Evolutionary conservation across 2,113 vertebrate species (phyloP), one percentile per base, ranked within the genome.

Genomic region (Laticauda colubrina): DNA sequence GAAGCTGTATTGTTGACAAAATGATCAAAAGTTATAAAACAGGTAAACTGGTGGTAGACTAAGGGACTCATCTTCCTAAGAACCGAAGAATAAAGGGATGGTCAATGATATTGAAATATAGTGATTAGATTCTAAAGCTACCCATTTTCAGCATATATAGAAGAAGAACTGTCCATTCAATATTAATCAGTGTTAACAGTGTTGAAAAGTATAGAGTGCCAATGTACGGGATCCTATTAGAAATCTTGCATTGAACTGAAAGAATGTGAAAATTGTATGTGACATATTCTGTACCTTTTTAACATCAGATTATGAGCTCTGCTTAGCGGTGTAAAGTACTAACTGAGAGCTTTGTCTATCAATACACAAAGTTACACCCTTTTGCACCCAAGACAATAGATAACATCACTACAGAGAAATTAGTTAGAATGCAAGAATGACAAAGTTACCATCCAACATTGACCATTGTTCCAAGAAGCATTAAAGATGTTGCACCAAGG

Each of bases 1-100:
- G 29, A 90, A 89, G 93, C 45, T 11, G 91, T 92, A 56, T 54
- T 92, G 59, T 54, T 69, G 24, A 55, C 61, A n/a, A 91, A 94
- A 91, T 15, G 61, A 61, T n/a, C 48, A 92, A 88, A 85, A 18
- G 92, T 93, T 89, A 69, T 88, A 57, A 88, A 91, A 14, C 61
- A 88, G 12, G 51, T 89, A 88, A 93, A 90, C 11, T 26, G 21
- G 11, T 81, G 34, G 75, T 21, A 81, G 94, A 26, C 23, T 21
- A 15, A 15, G 18, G 94, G n/a, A 34, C 94, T 55, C 12, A 51
- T 55, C 95, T 94, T n/a, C 6, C 26, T 51, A 39, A 89, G 24
- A 34, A 53, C 3, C 20, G 88, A 6, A 51, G 92, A 90, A 93
- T 88, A 93, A 93, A 93, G 57, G 45, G 51, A 39, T 9, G 53